phyloP scores from a whole-genome alignment of 2,797 vertebrate species.

The Sebastes kiyomatsui region DNA sequence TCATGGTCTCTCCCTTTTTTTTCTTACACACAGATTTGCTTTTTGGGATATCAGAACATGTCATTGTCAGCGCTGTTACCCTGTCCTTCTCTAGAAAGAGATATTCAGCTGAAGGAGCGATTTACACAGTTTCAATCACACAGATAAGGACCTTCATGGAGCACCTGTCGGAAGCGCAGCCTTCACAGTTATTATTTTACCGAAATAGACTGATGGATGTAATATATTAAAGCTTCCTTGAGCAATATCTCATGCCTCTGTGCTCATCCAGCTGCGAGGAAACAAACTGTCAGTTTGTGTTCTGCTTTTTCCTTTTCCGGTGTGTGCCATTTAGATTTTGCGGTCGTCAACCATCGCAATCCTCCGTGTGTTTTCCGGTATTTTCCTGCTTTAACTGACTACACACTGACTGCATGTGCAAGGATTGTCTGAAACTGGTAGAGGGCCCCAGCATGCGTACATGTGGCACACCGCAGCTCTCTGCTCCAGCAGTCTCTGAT shows the following conservation, averaged over 20 bases:
- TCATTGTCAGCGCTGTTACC: slow-evolving; percentile 2
- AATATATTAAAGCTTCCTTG: slow-evolving; percentile 36
- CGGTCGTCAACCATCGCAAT: slow-evolving; percentile 9
- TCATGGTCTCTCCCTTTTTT: not conserved
- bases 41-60: not conserved
- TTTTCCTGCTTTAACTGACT: slow-evolving; percentile 19
- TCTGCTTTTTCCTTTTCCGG: slow-evolving; percentile 13
- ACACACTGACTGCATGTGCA: not conserved
- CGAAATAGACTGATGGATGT: slow-evolving; percentile 21
- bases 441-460: slow-evolving; percentile 8
- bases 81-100: slow-evolving; percentile 1
- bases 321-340: slow-evolving; percentile 35
- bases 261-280: slow-evolving; percentile 23
- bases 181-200: slow-evolving; percentile 33
- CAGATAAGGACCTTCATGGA: slow-evolving; percentile 6
- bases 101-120: slow-evolving; percentile 11
- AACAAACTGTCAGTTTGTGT: slow-evolving; percentile 32
- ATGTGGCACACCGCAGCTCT: slow-evolving; percentile 19
- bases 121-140: slow-evolving; percentile 7
- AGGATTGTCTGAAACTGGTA: slow-evolving; percentile 13
- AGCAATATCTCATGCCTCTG: slow-evolving; percentile 25
- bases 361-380: not conserved
- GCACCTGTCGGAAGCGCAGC: slow-evolving; percentile 26
- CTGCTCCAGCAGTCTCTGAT: slow-evolving; percentile 45
- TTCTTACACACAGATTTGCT: not conserved